Percentiles rank a stretch among this genome's conserved stretches.
Conservation (phyloP, 2,888 invertebrate species). For the Kryphioiulus occultus region DNA sequence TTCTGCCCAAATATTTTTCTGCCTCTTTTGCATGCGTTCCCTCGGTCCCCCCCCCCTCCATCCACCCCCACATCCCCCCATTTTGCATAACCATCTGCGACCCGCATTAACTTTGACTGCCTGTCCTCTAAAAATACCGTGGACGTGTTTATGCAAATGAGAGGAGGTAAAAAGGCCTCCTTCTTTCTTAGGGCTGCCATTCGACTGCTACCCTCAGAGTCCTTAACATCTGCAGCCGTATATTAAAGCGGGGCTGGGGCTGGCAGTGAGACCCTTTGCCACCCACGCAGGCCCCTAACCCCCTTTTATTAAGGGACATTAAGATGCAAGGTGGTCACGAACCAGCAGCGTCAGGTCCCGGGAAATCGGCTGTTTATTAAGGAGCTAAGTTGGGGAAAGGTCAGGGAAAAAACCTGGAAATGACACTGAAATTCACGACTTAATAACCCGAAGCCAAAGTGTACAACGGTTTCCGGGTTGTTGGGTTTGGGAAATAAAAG, state of each 20-base stretch:
- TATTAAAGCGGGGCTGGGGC: neutral
- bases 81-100: slow-evolving; percentile 45
- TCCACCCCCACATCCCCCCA: neutral
- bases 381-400: neutral
- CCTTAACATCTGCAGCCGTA: slow-evolving; percentile 17
- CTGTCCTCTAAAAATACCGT: slow-evolving; percentile 38
- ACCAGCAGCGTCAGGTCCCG: neutral
- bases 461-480: neutral
- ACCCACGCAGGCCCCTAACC: neutral
- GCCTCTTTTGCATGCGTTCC: slow-evolving; percentile 28
- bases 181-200: slow-evolving; percentile 4
- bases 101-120: slow-evolving; percentile 47
- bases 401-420: neutral
- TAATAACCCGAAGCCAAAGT: too few species aligned
- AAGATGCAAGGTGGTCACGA: neutral
- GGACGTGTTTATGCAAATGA: slow-evolving; percentile 48
- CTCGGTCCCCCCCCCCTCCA: too few species aligned
- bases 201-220: neutral
- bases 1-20: slow-evolving; percentile 11
- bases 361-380: neutral
- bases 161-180: neutral
- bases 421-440: too few species aligned
- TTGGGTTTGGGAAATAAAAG: too few species aligned
- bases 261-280: neutral
- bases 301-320: slow-evolving; percentile 15